phyloP scores from a whole-genome alignment of 2,113 vertebrate genomes.

The Syngnathus floridae region DNA sequence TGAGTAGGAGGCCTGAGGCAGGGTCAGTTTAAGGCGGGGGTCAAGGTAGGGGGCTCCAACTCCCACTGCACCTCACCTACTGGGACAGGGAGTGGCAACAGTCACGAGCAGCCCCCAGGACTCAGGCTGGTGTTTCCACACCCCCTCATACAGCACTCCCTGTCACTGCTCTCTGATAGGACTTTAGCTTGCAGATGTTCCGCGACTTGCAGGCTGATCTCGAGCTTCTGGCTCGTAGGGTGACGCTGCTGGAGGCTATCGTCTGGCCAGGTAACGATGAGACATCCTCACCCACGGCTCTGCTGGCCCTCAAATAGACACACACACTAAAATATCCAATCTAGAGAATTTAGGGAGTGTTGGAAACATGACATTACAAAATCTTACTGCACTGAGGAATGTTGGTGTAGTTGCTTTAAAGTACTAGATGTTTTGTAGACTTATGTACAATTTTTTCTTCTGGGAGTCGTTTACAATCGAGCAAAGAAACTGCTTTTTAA shows the following conservation, averaged over 20 bases:
- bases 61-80: constrained; percentile 34
- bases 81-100: constrained; percentile 51
- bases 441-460: constrained; percentile 18
- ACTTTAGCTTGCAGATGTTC: constrained; percentile 96
- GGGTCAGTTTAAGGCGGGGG: constrained; percentile 69
- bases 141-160: constrained; percentile 53
- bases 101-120: constrained; percentile 58
- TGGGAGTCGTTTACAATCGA: constrained; percentile 1
- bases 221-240: constrained; percentile 98
- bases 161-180: constrained; percentile 91
- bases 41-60: constrained; percentile 42
- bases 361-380: constrained; percentile 9
- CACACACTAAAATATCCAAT: constrained; percentile 10
- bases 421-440: constrained; percentile 13
- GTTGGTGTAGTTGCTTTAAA: constrained; percentile 16
- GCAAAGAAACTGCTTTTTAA: constrained; percentile 8
- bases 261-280: constrained; percentile 95
- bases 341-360: constrained; percentile 10
- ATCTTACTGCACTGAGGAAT: constrained; percentile 24
- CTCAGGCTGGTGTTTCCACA: constrained; percentile 48
- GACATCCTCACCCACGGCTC: constrained; percentile 46
- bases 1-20: constrained; percentile 84
- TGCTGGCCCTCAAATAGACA: constrained; percentile 16
- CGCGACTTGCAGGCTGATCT: constrained; percentile 92
- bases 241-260: constrained; percentile 98